These are phyloP conservation scores for Hydrotaea cyrtoneurina DNA, from an alignment of 2,888 invertebrate species.

Conservation along the genomic window DNA sequence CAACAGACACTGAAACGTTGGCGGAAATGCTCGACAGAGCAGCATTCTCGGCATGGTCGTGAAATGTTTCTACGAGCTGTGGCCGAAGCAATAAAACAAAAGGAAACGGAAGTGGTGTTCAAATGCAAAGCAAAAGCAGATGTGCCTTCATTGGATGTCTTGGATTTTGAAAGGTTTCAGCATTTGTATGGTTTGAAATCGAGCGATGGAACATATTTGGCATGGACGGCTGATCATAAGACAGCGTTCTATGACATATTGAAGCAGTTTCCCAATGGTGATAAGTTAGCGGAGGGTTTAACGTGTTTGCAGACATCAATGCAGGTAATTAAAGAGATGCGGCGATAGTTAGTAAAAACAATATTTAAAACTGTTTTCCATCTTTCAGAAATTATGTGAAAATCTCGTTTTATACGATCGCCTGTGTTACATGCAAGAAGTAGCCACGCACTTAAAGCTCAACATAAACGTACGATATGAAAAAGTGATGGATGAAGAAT, in stretches of 20 bases:
- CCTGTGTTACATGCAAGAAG: constrained; percentile 81
- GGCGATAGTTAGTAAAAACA: too few species aligned
- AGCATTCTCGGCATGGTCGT: constrained; percentile 79
- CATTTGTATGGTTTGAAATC: constrained; percentile 70
- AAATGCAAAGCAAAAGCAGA: constrained; percentile 50
- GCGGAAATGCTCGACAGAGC: constrained; percentile 80
- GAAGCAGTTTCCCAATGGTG: constrained; percentile 71
- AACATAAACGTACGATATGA: constrained; percentile 81
- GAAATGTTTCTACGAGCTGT: constrained; percentile 84
- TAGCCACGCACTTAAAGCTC: constrained; percentile 74
- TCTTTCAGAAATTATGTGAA: constrained; percentile 83
- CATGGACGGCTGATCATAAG: constrained; percentile 70
- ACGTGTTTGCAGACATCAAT: constrained; percentile 81
- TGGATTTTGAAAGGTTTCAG: constrained; percentile 67
- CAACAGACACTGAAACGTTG: constrained; percentile 85
- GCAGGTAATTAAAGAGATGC: constrained; percentile 78
- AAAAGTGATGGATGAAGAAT: constrained; percentile 83
- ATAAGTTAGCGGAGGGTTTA: constrained; percentile 78
- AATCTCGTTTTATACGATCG: constrained; percentile 83
- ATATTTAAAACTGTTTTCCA: too few species aligned
- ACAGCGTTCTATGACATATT: constrained; percentile 69
- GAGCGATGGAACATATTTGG: constrained; percentile 51
- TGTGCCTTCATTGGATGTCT: neutral
- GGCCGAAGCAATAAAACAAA: constrained; percentile 82
- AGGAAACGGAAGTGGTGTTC: constrained; percentile 81